These are phyloP conservation scores for Pollenia amentaria DNA, from an alignment of 2,888 invertebrate species.

Conservation along the genomic window DNA sequence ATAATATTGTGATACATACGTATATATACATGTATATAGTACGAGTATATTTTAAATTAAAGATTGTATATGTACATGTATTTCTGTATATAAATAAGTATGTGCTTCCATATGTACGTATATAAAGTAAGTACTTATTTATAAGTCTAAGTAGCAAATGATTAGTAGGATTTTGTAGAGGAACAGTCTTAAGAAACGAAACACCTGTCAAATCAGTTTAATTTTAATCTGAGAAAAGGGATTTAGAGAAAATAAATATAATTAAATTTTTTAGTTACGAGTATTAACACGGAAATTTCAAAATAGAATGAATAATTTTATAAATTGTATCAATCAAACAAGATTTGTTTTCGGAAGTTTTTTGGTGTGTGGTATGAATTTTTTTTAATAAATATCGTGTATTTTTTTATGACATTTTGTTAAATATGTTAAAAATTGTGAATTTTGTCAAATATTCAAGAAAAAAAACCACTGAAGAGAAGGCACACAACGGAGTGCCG, in stretches of 20 bases:
- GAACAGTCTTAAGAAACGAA: constrained; percentile 7
- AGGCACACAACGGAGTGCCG: too few relatives aligned
- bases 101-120: neutral
- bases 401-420: too few relatives aligned
- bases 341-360: too few relatives aligned
- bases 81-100: neutral
- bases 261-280: too few relatives aligned
- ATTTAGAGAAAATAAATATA: neutral
- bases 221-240: neutral
- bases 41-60: neutral
- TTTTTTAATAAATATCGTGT: too few relatives aligned
- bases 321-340: too few relatives aligned
- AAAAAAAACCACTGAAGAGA: too few relatives aligned
- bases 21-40: constrained; percentile 3
- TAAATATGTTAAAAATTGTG: too few relatives aligned
- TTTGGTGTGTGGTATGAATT: too few relatives aligned
- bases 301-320: too few relatives aligned
- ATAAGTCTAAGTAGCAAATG: constrained; percentile 4
- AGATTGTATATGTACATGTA: neutral
- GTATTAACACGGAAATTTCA: too few relatives aligned
- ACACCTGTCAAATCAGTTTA: constrained; percentile 11
- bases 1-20: constrained; percentile 49
- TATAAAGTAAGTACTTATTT: constrained; percentile 27
- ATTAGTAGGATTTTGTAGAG: neutral
- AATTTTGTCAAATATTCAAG: too few relatives aligned